Conservation (phyloP, 2,888 invertebrate species). For the Noctua janthina region DNA sequence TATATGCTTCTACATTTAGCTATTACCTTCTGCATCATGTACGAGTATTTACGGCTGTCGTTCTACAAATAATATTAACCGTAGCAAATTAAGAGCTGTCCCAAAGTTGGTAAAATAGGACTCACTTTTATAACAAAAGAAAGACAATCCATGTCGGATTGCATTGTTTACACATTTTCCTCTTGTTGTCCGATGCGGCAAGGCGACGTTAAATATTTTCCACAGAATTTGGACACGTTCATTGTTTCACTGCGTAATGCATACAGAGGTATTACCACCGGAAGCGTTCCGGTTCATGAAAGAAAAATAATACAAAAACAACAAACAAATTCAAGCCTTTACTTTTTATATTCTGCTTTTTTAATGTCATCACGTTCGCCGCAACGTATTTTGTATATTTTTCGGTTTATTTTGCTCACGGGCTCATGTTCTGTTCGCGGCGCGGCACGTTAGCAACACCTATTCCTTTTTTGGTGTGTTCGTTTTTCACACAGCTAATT, state of each 20-base stretch:
- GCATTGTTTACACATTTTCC: slow-evolving; percentile 26
- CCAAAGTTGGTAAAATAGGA: slow-evolving; percentile 5
- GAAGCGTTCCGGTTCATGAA: slow-evolving; percentile 51
- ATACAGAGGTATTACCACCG: slow-evolving; percentile 47
- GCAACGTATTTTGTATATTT: slow-evolving; percentile 45
- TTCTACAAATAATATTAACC: background rate
- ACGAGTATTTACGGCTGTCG: background rate
- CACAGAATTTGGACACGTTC: slow-evolving; percentile 34
- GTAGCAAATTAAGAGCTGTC: background rate
- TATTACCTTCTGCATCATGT: background rate
- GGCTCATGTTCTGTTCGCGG: slow-evolving; percentile 19
- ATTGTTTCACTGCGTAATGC: slow-evolving; percentile 55
- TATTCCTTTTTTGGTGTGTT: slow-evolving; percentile 26
- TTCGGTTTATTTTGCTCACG: slow-evolving; percentile 33
- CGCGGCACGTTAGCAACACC: slow-evolving; percentile 15
- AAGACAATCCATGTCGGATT: background rate
- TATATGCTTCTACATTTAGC: background rate
- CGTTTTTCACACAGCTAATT: slow-evolving; percentile 35
- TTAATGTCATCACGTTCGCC: slow-evolving; percentile 64
- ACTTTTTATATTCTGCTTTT: slow-evolving; percentile 57
- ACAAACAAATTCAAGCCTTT: slow-evolving; percentile 46
- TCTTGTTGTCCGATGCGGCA: background rate
- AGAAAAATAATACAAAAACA: slow-evolving; percentile 50
- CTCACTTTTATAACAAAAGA: background rate
- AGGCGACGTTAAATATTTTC: slow-evolving; percentile 40